These are phyloP conservation scores for Shargacucullia verbasci DNA, from an alignment of 2,888 invertebrate genomes.

Conservation along the genomic window DNA sequence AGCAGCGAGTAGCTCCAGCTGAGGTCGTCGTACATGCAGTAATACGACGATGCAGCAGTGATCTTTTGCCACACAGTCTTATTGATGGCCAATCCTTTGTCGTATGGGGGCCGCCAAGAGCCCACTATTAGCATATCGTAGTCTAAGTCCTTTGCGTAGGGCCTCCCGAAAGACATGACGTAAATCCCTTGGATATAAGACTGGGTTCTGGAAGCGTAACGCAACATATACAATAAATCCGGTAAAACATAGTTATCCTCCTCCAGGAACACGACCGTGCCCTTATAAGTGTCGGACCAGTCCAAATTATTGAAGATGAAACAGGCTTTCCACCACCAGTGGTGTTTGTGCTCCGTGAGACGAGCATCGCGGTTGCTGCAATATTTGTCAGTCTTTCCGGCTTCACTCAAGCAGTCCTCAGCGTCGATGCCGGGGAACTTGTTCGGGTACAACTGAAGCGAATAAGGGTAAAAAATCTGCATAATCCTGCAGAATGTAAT, in stretches of 20 bases:
- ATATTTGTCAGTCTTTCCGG: not conserved
- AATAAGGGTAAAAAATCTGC: constrained; percentile 72
- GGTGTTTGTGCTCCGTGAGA: constrained; percentile 66
- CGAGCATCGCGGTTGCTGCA: constrained; percentile 60
- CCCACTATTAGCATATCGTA: constrained; percentile 60
- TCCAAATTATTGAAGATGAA: constrained; percentile 62
- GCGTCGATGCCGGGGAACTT: constrained; percentile 64
- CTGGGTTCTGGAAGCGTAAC: constrained; percentile 52
- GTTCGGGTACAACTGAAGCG: constrained; percentile 66
- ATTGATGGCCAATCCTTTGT: constrained; percentile 69
- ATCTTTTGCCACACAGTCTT: constrained; percentile 65
- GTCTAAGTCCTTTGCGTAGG: constrained; percentile 46
- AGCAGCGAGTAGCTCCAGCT: constrained; percentile 73
- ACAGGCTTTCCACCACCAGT: constrained; percentile 76
- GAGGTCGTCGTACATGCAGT: constrained; percentile 67
- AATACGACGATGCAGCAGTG: constrained; percentile 45
- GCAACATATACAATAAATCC: constrained; percentile 66
- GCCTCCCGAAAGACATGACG: constrained; percentile 66
- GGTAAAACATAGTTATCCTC: constrained; percentile 69
- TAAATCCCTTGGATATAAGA: constrained; percentile 54
- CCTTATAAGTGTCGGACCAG: constrained; percentile 51
- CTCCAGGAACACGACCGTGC: constrained; percentile 66
- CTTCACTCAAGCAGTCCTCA: constrained; percentile 47
- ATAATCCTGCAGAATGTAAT: constrained; percentile 70
- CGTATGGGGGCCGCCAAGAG: constrained; percentile 68